Conservation (phyloP, 2,888 invertebrate genomes). For the Heliconius erato region DNA sequence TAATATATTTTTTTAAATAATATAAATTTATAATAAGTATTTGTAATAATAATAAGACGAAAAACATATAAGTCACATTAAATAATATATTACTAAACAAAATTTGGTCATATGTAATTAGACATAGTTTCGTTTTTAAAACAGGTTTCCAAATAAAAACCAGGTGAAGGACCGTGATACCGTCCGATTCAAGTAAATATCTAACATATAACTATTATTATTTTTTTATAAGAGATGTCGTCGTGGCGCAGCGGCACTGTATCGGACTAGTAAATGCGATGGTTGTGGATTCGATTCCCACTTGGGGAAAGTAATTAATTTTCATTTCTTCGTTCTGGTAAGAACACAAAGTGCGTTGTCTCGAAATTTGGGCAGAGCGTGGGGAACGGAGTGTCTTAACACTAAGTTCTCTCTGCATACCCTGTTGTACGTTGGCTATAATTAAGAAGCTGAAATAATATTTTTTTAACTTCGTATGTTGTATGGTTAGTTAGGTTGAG, state of each 20-base stretch:
- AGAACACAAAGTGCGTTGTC: no score
- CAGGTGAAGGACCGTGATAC: conserved; percentile 12
- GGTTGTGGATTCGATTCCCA: neutral
- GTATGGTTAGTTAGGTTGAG: neutral
- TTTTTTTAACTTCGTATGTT: no score
- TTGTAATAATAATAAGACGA: no score
- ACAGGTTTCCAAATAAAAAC: conserved; percentile 30
- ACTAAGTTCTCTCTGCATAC: no score
- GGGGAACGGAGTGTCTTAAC: no score
- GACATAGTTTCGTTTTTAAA: neutral
- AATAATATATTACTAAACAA: neutral
- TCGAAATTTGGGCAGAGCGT: no score
- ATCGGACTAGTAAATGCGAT: neutral
- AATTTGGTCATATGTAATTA: neutral
- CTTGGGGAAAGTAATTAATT: neutral
- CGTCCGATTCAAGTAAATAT: neutral
- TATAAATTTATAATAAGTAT: no score
- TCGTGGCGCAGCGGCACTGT: neutral
- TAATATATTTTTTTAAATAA: no score
- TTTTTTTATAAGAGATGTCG: neutral
- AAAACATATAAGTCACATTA: no score
- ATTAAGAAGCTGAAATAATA: no score
- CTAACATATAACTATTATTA: neutral
- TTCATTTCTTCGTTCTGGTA: no score
- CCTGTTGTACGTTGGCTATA: neutral